Percentiles rank a stretch among this genome's conserved stretches.
Evolutionary conservation across 2,797 vertebrate species (phyloP).

Genomic region (Melanitta fusca): DNA sequence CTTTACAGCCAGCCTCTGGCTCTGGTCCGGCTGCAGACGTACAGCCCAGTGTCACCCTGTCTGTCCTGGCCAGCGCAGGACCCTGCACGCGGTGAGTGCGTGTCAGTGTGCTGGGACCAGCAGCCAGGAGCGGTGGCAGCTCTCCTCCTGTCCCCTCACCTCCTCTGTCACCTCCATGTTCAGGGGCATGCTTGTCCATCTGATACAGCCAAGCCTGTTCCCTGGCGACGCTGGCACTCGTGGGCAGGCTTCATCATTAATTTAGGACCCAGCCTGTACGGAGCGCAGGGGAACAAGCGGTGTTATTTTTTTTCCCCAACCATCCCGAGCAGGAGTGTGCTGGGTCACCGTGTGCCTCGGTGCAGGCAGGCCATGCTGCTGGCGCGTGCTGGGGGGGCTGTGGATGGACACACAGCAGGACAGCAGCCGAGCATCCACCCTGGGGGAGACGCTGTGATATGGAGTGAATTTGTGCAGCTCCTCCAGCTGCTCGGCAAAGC

Average conservation of each 20-base stretch:
- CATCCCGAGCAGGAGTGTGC: too few relatives aligned
- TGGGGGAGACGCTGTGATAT: fast-evolving
- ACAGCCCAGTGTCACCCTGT: not conserved
- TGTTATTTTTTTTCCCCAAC: not conserved
- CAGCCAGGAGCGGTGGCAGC: not conserved
- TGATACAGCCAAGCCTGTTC: not conserved
- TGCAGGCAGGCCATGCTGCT: not conserved
- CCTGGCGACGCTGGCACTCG: not conserved
- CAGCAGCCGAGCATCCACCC: not conserved
- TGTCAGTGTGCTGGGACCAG: too few relatives aligned
- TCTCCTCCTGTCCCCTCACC: not conserved
- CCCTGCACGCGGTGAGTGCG: fast-evolving
- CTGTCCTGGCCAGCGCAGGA: not conserved
- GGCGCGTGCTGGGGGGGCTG: not conserved
- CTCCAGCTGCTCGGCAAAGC: not conserved
- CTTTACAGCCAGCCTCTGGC: not conserved
- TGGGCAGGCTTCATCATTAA: constrained; percentile 16
- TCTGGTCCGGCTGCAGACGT: too few relatives aligned
- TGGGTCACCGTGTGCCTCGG: not conserved
- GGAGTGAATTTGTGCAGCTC: not conserved
- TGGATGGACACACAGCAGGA: not conserved
- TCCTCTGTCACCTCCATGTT: not conserved
- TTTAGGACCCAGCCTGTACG: not conserved
- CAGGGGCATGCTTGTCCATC: not conserved
- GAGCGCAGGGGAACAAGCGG: not conserved